Evolutionary conservation across 2,113 vertebrate species (phyloP), one percentile per base, ranked within the genome.

Genomic region (Tachysurus fulvidraco): DNA sequence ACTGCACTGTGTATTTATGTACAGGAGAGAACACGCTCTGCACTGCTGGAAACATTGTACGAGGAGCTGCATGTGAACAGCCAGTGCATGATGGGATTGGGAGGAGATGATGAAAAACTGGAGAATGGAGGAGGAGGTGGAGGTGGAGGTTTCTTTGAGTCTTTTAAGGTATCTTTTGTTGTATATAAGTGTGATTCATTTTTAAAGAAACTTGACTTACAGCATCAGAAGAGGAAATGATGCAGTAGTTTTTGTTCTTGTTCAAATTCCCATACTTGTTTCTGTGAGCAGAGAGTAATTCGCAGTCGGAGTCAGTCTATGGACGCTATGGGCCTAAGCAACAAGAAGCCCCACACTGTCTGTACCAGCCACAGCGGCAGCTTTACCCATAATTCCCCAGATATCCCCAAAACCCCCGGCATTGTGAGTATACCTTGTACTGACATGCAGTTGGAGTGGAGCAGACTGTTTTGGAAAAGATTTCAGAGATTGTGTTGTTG

Each of bases 71-170:
- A 97, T 89, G 80, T 95, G 44, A 96, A 98, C 95, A 99, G 97
- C 92, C 97, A 99, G 94, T 95, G 97, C 92, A 97, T 99, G 97
- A 96, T 98, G 97, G 97, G 97, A 50, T 89, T 98, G 82, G 95
- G 96, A 16, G 95, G 95, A 3, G 97, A 98, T 0, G 97, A 98
- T 0, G 97, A 98, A 74, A 97, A 96, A 90, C 91, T 97, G 93
- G 97, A 98, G 94, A 98, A 98, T 0, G 97, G 97, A 12, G 91
- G 95, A 73, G 81, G 88, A 36, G 87, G 89, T 0, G 94, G 95
- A 28, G 94, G 97, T 0, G 97, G 95, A 25, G 97, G 97, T 41
- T 98, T 99, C 93, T 98, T 99, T 28, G 97, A 98, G 86, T 98
- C 97, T 88, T 99, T 99, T 90, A 99, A 99, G 97, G 97, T 98